Conservation (phyloP, 2,888 invertebrate genomes). For the Drosophila incognita region DNA sequence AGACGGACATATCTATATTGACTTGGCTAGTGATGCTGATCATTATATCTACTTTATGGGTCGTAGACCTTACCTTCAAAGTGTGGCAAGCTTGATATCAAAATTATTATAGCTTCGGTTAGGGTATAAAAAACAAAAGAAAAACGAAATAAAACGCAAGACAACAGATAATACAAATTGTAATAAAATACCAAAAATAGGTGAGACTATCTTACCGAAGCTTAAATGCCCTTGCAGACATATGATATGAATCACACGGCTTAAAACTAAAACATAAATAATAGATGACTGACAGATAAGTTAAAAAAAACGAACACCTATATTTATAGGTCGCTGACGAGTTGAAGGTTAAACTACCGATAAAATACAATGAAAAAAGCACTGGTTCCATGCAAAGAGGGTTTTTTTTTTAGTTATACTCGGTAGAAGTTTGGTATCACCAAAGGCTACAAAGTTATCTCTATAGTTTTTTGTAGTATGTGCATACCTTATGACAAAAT, state of each 20-base stretch:
- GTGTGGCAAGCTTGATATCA: neutral
- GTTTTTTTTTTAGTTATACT: neutral
- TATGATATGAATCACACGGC: neutral
- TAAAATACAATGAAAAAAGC: neutral
- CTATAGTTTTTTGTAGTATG: neutral
- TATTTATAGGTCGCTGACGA: neutral
- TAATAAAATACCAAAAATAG: conserved; percentile 31
- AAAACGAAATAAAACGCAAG: conserved; percentile 26
- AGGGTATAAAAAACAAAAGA: conserved; percentile 27
- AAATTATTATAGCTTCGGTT: neutral
- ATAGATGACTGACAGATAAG: neutral
- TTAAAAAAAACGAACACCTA: neutral
- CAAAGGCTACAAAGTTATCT: neutral
- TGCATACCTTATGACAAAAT: neutral
- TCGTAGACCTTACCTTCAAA: no score
- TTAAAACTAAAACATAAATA: neutral
- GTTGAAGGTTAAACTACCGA: neutral
- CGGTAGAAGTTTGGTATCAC: neutral
- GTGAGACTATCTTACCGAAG: neutral
- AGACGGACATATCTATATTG: no score
- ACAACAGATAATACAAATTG: conserved; percentile 30
- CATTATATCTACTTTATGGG: neutral
- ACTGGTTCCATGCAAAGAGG: neutral
- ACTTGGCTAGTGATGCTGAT: no score
- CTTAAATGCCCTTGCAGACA: conserved; percentile 12